Percentiles rank a stretch among this genome's conserved stretches.
These are phyloP conservation scores for Formica selysi DNA, from an alignment of 1,140 invertebrate genomes.

Conservation along the genomic window DNA sequence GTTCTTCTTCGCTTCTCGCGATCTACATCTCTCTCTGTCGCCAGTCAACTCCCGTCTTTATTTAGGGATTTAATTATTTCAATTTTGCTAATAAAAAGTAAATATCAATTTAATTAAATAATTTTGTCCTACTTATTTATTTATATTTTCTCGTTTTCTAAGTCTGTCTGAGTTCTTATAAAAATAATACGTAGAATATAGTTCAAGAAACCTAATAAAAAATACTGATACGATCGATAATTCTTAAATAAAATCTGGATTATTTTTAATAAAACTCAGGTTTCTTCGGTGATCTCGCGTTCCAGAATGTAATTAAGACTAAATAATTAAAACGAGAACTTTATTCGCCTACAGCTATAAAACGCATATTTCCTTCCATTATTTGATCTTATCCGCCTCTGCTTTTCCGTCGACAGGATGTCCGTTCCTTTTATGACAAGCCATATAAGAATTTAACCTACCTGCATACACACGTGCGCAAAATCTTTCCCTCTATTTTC, in stretches of 20 bases:
- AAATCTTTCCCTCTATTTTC: slow-evolving; percentile 32
- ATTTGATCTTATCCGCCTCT: not conserved
- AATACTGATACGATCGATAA: slow-evolving; percentile 10
- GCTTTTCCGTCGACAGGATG: not conserved
- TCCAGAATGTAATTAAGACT: not conserved
- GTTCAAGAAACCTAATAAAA: not conserved
- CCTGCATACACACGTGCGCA: slow-evolving; percentile 19
- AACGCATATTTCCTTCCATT: not conserved
- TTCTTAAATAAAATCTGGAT: not conserved
- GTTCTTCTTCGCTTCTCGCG: slow-evolving; percentile 33
- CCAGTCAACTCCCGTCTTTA: not conserved
- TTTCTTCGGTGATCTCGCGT: not conserved
- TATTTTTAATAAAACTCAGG: not conserved
- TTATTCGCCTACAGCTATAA: not conserved
- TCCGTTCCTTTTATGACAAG: slow-evolving; percentile 22
- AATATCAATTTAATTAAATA: slow-evolving; percentile 8
- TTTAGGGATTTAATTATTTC: slow-evolving; percentile 17
- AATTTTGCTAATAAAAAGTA: not conserved
- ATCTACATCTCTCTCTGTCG: slow-evolving; percentile 26
- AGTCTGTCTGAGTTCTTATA: not conserved
- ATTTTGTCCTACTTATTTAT: not conserved
- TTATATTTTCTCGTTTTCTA: not conserved
- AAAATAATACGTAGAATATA: not conserved
- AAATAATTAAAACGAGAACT: slow-evolving; percentile 30
- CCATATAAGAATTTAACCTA: slow-evolving; percentile 62